These are phyloP conservation scores for Leucania comma DNA, from an alignment of 2,888 invertebrate species.

Conservation along the genomic window DNA sequence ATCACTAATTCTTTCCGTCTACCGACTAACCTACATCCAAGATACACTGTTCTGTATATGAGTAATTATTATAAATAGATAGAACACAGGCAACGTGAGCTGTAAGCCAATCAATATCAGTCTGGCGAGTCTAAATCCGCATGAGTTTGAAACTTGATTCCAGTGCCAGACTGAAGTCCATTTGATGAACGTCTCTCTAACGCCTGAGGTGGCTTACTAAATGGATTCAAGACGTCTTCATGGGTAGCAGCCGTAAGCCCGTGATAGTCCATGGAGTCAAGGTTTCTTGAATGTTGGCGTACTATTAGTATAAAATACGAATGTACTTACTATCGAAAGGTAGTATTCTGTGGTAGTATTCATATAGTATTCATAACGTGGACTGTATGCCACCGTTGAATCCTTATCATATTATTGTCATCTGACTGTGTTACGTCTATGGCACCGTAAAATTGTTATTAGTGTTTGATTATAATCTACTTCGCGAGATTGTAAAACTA, in stretches of 20 bases:
- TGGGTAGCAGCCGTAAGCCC: neutral
- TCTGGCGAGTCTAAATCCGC: slow-evolving; percentile 28
- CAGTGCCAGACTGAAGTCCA: slow-evolving; percentile 22
- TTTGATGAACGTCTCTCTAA: slow-evolving; percentile 22
- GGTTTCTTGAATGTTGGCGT: neutral
- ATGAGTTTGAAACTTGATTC: slow-evolving; percentile 46
- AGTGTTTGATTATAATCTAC: no score
- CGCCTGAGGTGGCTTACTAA: slow-evolving; percentile 1
- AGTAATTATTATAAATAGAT: slow-evolving; percentile 19
- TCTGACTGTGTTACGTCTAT: neutral
- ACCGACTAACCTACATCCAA: neutral
- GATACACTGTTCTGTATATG: neutral
- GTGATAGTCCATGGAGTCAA: neutral
- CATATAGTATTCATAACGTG: neutral
- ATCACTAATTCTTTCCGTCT: no score
- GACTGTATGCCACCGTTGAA: neutral
- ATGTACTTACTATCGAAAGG: neutral
- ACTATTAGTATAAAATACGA: neutral
- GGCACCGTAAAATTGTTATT: no score
- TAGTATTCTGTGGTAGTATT: no score
- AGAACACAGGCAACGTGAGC: slow-evolving; percentile 18
- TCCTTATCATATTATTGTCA: neutral
- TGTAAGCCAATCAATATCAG: slow-evolving; percentile 38
- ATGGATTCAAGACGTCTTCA: neutral
- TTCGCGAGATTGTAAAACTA: no score